A percentile compares a stretch with the other conserved stretches of the same genome.
Conservation (phyloP, 2,113 vertebrate genomes). For the Morone saxatilis region DNA sequence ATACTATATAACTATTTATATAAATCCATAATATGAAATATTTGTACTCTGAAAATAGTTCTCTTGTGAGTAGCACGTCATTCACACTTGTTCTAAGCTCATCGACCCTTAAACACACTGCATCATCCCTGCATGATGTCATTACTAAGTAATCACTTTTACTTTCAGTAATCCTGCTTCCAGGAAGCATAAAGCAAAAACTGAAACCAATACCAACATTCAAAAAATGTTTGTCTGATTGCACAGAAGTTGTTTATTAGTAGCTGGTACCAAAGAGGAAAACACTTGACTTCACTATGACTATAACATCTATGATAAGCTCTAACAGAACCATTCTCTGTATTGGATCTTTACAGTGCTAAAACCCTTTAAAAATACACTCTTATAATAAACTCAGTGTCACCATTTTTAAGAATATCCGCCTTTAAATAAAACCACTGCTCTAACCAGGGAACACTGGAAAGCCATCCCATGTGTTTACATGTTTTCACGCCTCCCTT, state of each 20-base stretch:
- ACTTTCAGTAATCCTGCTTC: constrained; percentile 14
- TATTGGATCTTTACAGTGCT: not conserved
- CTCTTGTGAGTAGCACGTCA: not conserved
- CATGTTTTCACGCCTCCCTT: constrained; percentile 51
- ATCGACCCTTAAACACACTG: constrained; percentile 19
- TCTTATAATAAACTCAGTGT: not conserved
- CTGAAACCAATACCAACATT: constrained; percentile 7
- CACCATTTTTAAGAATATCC: not conserved
- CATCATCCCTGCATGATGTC: constrained; percentile 59
- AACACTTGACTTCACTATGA: not conserved
- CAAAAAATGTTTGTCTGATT: not conserved
- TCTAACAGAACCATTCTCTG: not conserved
- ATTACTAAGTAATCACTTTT: constrained; percentile 39
- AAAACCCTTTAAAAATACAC: not conserved
- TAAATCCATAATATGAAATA: too few species aligned
- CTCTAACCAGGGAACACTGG: not conserved
- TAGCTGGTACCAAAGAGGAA: not conserved
- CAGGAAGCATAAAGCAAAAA: not conserved
- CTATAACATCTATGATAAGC: not conserved
- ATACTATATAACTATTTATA: too few species aligned
- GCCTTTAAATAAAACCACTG: not conserved
- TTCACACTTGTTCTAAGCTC: not conserved
- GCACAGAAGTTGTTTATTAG: not conserved
- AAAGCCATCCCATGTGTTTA: constrained; percentile 20
- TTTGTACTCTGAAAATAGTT: not conserved